phyloP scores from a whole-genome alignment of 2,113 vertebrate genomes.

The Tetrax tetrax region DNA sequence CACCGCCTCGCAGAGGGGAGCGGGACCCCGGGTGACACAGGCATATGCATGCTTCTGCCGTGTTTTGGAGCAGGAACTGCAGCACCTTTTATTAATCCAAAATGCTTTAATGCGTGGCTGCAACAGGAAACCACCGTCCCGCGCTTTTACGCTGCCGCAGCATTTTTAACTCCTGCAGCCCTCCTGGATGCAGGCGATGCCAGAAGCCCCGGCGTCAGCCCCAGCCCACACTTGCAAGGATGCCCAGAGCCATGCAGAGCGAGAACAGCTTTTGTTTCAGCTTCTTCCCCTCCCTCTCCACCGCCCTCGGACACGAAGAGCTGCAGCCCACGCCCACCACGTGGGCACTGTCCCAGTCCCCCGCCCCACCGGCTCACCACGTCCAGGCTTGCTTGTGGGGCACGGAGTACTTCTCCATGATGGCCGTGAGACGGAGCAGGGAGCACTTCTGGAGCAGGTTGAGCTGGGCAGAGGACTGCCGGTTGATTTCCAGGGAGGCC shows the following conservation, averaged over 20 bases:
- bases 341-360: rapidly evolving
- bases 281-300: neutral
- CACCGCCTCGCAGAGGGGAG: neutral
- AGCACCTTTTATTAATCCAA: neutral
- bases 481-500: slow-evolving; percentile 86
- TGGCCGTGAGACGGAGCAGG: slow-evolving; percentile 83
- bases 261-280: neutral
- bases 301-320: rapidly evolving
- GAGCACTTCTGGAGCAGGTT: slow-evolving; percentile 88
- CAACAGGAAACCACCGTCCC: neutral
- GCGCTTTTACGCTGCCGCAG: neutral
- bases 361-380: slow-evolving; percentile 73
- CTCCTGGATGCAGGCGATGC: neutral
- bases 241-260: neutral
- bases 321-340: neutral
- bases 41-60: rapidly evolving
- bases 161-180: neutral
- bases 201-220: neutral
- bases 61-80: neutral
- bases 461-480: slow-evolving; percentile 85
- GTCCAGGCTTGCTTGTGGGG: slow-evolving; percentile 83
- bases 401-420: slow-evolving; percentile 85
- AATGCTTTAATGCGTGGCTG: neutral
- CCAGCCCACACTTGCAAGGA: neutral
- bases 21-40: neutral